Conservation (phyloP, 2,888 invertebrate genomes). For the Linyphia triangularis region DNA sequence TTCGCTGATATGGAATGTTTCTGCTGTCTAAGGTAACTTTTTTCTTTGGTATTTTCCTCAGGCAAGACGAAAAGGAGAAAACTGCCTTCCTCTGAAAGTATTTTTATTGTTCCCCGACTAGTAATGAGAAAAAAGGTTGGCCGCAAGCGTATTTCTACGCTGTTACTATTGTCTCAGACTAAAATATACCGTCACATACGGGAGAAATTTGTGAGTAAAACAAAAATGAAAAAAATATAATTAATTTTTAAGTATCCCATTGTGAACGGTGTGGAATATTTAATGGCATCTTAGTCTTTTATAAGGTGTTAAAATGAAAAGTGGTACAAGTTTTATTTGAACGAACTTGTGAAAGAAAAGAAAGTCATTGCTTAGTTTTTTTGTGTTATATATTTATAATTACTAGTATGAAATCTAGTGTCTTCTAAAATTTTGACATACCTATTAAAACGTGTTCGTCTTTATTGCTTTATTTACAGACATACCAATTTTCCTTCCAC, state of each 20-base stretch:
- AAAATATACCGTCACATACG: slow-evolving; percentile 4
- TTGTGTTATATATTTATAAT: too few relatives aligned
- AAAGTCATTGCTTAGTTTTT: too few relatives aligned
- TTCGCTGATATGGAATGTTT: slow-evolving; percentile 39
- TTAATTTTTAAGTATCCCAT: slow-evolving; percentile 41
- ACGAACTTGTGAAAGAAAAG: too few relatives aligned
- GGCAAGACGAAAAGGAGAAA: slow-evolving; percentile 34
- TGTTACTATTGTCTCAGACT: slow-evolving; percentile 18
- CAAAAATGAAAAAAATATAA: background rate
- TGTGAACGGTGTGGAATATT: background rate
- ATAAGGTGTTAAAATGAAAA: too few relatives aligned
- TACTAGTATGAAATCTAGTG: too few relatives aligned
- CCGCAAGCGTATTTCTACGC: slow-evolving; percentile 9
- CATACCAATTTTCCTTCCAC: too few relatives aligned
- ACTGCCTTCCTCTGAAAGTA: slow-evolving; percentile 18
- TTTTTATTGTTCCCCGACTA: slow-evolving; percentile 26
- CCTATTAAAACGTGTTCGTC: too few relatives aligned
- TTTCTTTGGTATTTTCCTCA: slow-evolving; percentile 26
- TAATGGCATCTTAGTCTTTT: too few relatives aligned
- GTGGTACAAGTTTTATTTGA: too few relatives aligned
- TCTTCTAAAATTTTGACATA: too few relatives aligned
- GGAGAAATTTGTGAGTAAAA: slow-evolving; percentile 28
- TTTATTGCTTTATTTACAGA: too few relatives aligned
- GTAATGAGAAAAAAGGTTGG: slow-evolving; percentile 51
- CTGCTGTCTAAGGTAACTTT: slow-evolving; percentile 24